Percentiles rank a stretch among this genome's conserved stretches.
phyloP scores from a whole-genome alignment of 2,113 vertebrate species.

The Pungitius pungitius region DNA sequence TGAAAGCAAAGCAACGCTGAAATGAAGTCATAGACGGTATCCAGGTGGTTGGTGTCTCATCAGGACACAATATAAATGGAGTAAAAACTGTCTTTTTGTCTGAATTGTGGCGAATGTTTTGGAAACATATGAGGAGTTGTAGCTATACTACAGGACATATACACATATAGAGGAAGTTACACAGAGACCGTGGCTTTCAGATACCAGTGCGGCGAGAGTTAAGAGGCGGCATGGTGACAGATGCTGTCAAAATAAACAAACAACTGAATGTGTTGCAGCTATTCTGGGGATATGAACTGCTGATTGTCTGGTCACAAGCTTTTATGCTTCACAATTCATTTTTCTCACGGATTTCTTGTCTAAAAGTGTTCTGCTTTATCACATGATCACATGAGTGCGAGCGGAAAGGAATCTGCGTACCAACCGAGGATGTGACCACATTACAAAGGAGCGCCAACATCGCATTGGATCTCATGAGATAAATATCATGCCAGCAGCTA shows the following conservation, averaged over 20 bases:
- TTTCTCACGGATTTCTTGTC: neutral
- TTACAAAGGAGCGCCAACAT: slow-evolving; percentile 1
- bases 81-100: neutral
- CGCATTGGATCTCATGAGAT: neutral
- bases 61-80: neutral
- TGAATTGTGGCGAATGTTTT: neutral
- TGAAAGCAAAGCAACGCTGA: slow-evolving; percentile 4
- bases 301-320: neutral
- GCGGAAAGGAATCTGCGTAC: neutral
- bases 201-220: neutral
- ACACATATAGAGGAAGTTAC: neutral
- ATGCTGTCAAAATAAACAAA: slow-evolving; percentile 27
- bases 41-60: neutral
- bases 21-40: neutral
- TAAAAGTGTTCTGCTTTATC: neutral
- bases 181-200: slow-evolving; percentile 11
- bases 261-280: neutral
- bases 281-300: neutral
- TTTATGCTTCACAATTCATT: neutral
- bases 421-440: slow-evolving; percentile 15
- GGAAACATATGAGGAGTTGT: neutral
- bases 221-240: slow-evolving; percentile 36
- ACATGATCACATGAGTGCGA: neutral
- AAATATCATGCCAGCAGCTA: slow-evolving; percentile 15
- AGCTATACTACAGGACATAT: neutral